Evolutionary conservation across 1,140 invertebrate species (phyloP), one percentile per base, ranked within the genome.

Genomic region (Drosophila bifasciata): DNA sequence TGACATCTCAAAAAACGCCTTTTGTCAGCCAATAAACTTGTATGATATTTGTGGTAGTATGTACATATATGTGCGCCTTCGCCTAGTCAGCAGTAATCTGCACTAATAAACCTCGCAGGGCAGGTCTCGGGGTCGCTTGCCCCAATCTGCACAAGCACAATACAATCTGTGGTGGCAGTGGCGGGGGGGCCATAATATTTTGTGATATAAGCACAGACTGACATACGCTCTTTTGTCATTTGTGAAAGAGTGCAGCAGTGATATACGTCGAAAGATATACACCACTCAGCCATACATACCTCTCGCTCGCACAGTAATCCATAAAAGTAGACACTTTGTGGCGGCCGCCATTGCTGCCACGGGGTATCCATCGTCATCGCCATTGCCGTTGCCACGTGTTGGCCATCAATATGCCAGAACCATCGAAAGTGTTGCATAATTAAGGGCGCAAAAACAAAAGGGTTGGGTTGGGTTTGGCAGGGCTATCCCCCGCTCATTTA

Each of bases 281-380:
- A 13, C 16, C n/a, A 8, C 17, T 53, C 15, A n/a, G n/a, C n/a
- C n/a, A n/a, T n/a, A n/a, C n/a, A 13, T 5, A 0, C 50, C 28
- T 63, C 70, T 73, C 70, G 21, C 68, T 73, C 58, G 21, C 70
- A 73, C 70, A 51, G 61, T 63, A 73, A 73, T 73, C 49, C 75
- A 71, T 84, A 84, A 79, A 83, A 79, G 43, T 52, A 74, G 70
- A 51, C 60, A 66, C 70, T 74, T 74, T 74, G 69, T 61, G 53
- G 49, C 23, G 53, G 49, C 23, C 49, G 62, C 13, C 41, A 45
- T 55, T 8, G 69, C 57, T 8, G 69, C 57, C 80, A 85, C 55
- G 53, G 72, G 76, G 68, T 61, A n/a, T n/a, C 4, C 19, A 21
- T 3, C 46, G 53, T 46, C 78, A 78, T 78, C 41, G 58, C 28